Conservation (phyloP, 2,888 invertebrate genomes). For the Phasia obesa region DNA sequence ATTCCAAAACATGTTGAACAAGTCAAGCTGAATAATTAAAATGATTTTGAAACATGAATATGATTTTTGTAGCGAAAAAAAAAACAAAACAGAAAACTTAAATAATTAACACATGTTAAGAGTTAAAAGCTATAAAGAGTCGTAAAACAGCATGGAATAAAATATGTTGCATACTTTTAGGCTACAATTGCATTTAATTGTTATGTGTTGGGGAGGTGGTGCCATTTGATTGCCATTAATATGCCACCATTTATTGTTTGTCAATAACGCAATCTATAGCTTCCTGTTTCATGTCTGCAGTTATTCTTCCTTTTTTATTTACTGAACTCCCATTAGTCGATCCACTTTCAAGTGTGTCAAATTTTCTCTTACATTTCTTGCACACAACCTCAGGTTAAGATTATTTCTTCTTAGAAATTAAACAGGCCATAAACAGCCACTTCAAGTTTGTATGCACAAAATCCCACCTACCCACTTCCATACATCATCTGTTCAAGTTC, state of each 20-base stretch:
- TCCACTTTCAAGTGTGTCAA: constrained; percentile 73
- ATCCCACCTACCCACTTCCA: background rate
- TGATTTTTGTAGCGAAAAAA: constrained; percentile 35
- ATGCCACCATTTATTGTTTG: constrained; percentile 38
- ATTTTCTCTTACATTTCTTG: constrained; percentile 48
- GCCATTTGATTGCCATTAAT: background rate
- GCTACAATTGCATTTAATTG: constrained; percentile 13
- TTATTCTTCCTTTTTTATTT: background rate
- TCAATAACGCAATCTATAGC: background rate
- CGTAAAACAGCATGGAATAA: background rate
- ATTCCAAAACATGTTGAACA: constrained; percentile 47
- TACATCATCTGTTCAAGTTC: background rate
- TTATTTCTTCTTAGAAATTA: constrained; percentile 9
- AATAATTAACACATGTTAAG: constrained; percentile 18
- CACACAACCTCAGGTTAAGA: constrained; percentile 3
- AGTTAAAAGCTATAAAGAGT: background rate
- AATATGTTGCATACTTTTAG: background rate
- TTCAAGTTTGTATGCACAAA: background rate
- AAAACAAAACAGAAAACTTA: background rate
- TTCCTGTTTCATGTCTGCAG: constrained; percentile 5
- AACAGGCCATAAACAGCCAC: constrained; percentile 28
- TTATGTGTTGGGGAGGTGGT: background rate
- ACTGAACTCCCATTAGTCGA: constrained; percentile 68
- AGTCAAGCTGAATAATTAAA: constrained; percentile 37
- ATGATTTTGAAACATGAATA: constrained; percentile 42